phyloP scores from a whole-genome alignment of 2,888 invertebrate genomes.

The Caenorhabditis macrosperma region DNA sequence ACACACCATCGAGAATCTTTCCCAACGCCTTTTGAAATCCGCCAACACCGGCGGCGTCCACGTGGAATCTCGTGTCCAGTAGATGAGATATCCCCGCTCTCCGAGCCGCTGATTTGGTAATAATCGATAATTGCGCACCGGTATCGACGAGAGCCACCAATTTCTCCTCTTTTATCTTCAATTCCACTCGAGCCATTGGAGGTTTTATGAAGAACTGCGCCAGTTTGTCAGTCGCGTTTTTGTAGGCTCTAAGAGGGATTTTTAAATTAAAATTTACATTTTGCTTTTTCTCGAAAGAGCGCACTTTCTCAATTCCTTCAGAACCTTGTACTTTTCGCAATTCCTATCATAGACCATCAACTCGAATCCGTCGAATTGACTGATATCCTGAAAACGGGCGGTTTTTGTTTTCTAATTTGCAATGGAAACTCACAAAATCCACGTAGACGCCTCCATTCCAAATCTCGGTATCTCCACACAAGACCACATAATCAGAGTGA shows the following conservation, averaged over 20 bases:
- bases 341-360: constrained; percentile 28
- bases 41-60: constrained; percentile 39
- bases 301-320: constrained; percentile 25
- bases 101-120: constrained; percentile 12
- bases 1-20: constrained; percentile 36
- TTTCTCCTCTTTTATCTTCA: constrained; percentile 6
- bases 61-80: constrained; percentile 31
- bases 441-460: constrained; percentile 20
- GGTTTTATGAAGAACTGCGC: constrained; percentile 45
- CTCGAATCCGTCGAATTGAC: background rate
- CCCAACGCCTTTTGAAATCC: constrained; percentile 29
- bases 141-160: constrained; percentile 35
- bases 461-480: constrained; percentile 34
- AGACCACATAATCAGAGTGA: constrained; percentile 23
- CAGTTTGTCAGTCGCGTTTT: constrained; percentile 29
- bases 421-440: constrained; percentile 9
- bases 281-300: background rate
- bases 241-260: constrained; percentile 45
- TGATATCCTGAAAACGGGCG: constrained; percentile 11
- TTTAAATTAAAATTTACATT: too few relatives aligned
- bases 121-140: constrained; percentile 46
- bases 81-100: constrained; percentile 1
- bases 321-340: constrained; percentile 14
- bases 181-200: constrained; percentile 23
- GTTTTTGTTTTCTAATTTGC: background rate